These are phyloP conservation scores for Apodemia hepburni DNA, from an alignment of 2,888 invertebrate genomes.

Conservation along the genomic window DNA sequence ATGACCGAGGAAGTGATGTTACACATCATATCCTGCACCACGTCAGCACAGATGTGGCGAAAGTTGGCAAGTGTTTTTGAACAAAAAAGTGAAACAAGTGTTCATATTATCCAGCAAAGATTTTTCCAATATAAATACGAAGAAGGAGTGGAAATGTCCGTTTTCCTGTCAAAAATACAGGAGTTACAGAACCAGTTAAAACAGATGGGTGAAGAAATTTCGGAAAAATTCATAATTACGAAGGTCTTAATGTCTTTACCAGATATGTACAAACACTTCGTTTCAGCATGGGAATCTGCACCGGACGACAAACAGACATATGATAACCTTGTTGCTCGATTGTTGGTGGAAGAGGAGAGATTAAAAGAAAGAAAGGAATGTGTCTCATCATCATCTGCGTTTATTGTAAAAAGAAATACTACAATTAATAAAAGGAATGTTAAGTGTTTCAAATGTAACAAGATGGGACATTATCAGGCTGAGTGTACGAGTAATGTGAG, in stretches of 20 bases:
- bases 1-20: conserved; percentile 30
- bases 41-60: conserved; percentile 29
- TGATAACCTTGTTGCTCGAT: no score
- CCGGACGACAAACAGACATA: no score
- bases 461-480: conserved; percentile 23
- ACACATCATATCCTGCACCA: conserved; percentile 30
- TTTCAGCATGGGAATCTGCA: conserved; percentile 3
- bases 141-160: conserved; percentile 26
- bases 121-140: conserved; percentile 35
- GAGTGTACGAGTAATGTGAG: conserved; percentile 16
- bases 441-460: conserved; percentile 25
- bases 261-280: conserved; percentile 24
- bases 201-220: conserved; percentile 31
- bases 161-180: conserved; percentile 29
- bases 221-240: conserved; percentile 35
- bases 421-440: no score
- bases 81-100: conserved; percentile 38
- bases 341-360: no score
- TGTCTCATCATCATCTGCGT: no score
- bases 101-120: conserved; percentile 39
- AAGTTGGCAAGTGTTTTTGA: conserved; percentile 33
- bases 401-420: no score
- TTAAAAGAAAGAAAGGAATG: no score
- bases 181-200: conserved; percentile 27
- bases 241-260: conserved; percentile 37